Conservation (phyloP, 2,797 vertebrate species). For the Peromyscus nudipes region DNA sequence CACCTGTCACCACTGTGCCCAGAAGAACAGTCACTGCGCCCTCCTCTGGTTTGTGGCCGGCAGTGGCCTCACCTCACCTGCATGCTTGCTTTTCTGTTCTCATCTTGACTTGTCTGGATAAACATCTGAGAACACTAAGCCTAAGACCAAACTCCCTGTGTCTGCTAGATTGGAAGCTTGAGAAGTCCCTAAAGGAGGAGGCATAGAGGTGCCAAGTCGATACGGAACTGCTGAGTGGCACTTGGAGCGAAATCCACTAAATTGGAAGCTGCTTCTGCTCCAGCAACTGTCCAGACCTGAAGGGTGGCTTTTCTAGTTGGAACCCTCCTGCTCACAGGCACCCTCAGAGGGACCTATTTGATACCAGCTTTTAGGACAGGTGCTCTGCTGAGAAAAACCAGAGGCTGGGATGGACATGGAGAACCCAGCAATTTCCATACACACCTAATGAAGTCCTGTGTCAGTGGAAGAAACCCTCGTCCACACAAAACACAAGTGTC, state of each 20-base stretch:
- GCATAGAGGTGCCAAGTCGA: fast-evolving
- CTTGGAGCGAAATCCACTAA: fast-evolving
- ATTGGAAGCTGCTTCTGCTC: fast-evolving
- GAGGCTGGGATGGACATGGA: fast-evolving
- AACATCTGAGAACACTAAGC: background rate
- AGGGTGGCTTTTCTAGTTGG: background rate
- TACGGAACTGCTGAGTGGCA: background rate
- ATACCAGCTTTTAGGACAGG: background rate
- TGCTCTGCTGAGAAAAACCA: background rate
- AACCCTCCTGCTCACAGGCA: background rate
- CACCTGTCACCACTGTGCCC: background rate
- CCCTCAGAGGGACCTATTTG: background rate
- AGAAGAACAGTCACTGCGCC: background rate
- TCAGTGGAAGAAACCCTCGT: background rate
- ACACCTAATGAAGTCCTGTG: no score
- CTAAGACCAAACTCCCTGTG: background rate
- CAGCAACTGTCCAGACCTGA: fast-evolving
- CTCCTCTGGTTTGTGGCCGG: background rate
- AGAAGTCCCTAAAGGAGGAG: background rate
- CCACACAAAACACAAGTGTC: no score
- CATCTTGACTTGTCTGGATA: background rate
- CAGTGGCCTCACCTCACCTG: background rate
- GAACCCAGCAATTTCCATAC: background rate
- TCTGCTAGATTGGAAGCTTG: no score
- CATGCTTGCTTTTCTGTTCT: background rate